Percentiles rank a stretch among this genome's conserved stretches.
These are phyloP conservation scores for Polypterus senegalus DNA, from an alignment of 2,113 vertebrate species.

Conservation along the genomic window DNA sequence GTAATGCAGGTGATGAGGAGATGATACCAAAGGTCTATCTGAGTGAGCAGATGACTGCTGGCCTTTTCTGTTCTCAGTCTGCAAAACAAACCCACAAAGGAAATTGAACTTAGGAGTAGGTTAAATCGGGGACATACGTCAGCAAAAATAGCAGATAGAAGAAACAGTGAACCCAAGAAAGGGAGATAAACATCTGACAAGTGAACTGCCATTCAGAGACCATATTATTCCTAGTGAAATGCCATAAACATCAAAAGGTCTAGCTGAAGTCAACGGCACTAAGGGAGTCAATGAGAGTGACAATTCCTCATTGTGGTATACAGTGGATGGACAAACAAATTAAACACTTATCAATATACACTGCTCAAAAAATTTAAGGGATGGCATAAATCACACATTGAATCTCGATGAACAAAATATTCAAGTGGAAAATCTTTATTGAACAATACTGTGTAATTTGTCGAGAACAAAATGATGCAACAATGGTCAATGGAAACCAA, in stretches of 20 bases:
- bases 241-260: not conserved
- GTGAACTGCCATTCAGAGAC: not conserved
- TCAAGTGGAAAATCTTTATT: too few species aligned
- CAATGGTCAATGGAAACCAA: too few species aligned
- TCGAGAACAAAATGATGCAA: too few species aligned
- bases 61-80: slow-evolving; percentile 42
- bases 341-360: too few species aligned
- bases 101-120: not conserved
- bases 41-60: slow-evolving; percentile 42
- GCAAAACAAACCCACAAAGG: not conserved
- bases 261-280: not conserved
- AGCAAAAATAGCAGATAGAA: not conserved
- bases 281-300: too few species aligned
- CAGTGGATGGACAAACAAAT: too few species aligned
- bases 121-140: too few species aligned
- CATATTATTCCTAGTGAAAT: not conserved
- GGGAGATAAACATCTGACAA: not conserved
- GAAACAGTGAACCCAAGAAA: not conserved
- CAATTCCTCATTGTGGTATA: too few species aligned
- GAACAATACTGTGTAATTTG: too few species aligned
- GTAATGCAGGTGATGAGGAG: slow-evolving; percentile 34
- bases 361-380: too few species aligned
- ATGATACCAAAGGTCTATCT: slow-evolving; percentile 28
- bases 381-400: too few species aligned
- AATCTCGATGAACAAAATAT: too few species aligned